Base-by-base conservation (phyloP, 2,888 invertebrate genomes). In the Euzophera pinguis region DNA sequence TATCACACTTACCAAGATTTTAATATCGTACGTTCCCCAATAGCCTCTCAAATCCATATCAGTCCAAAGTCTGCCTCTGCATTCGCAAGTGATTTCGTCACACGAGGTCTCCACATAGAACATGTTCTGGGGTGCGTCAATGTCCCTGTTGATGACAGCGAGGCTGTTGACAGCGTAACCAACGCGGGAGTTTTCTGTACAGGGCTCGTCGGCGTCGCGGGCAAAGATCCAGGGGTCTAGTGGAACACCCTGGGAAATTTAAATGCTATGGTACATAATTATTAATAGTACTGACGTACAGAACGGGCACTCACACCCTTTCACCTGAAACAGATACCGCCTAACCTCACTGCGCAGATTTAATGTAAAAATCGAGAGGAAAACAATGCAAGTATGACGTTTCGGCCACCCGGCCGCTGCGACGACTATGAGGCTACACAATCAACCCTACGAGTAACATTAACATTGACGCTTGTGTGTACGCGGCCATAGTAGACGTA, bases 11-110 rank as follows among this genome's bases (percentile, higher is more conserved):
- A 93, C 93, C 73, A 71, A 58, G 37, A 94, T 83, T 55, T 76
- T 75, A 50, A 94, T 75, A 9, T 67, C 70, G 69, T 92, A 93
- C 1, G 83, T 84, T 32, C 93, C 93, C 88, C 92, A 93, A 64
- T 84, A 92, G 0, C 91, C 91, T 59, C 72, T 80, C 29, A 93
- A 68, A 56, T 84, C 74, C 62, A 79, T 74, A 0, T 68, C 65
- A 0, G 91, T 84, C 57, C 78, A 73, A 6, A 93, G 73, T 53
- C 88, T 82, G 4, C 88, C 91, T 4, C 42, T 10, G n/a, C 49
- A 50, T 14, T 39, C 32, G 39, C 38, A 50, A 0, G 29, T 16
- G 35, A 78, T 81, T 8, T 78, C 67, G 42, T 81, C 79, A 29
- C 75, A 66, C 39, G 76, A 71, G 52, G 78, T 75, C 49, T 73